phyloP scores from a whole-genome alignment of 1,140 invertebrate genomes.

The Rhynchophorus ferrugineus region DNA sequence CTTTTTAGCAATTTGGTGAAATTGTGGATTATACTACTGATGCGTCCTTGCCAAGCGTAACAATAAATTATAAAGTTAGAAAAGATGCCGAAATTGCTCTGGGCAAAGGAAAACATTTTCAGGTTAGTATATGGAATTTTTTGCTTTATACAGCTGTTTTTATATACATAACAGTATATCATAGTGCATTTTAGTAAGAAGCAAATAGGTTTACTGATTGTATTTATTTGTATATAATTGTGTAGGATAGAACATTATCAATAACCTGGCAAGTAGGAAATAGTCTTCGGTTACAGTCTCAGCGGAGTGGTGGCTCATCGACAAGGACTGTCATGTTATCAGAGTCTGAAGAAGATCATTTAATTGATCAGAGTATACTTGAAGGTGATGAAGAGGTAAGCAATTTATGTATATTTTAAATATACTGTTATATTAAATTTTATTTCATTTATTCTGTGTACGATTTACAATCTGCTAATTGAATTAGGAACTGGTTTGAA shows the following conservation, averaged over 20 bases:
- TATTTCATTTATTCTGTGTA: neutral
- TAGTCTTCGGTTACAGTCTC: slow-evolving; percentile 27
- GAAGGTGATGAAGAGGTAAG: slow-evolving; percentile 41
- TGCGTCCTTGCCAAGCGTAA: slow-evolving; percentile 56
- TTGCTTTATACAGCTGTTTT: neutral
- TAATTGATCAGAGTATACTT: slow-evolving; percentile 39
- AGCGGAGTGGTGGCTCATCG: slow-evolving; percentile 25
- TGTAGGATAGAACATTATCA: slow-evolving; percentile 36
- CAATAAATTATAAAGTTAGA: slow-evolving; percentile 63
- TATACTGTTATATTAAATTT: neutral
- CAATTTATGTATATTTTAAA: neutral
- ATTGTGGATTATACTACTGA: slow-evolving; percentile 62
- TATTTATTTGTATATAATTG: slow-evolving; percentile 8
- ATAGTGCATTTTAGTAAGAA: too few species aligned
- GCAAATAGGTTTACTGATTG: neutral
- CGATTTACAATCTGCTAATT: too few species aligned
- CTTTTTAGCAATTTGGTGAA: slow-evolving; percentile 64
- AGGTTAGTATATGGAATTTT: slow-evolving; percentile 38
- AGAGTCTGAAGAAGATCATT: slow-evolving; percentile 41
- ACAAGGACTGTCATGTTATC: slow-evolving; percentile 35
- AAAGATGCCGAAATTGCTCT: slow-evolving; percentile 66
- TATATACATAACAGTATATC: too few species aligned
- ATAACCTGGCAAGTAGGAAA: slow-evolving; percentile 35
- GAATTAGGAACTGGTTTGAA: too few species aligned
- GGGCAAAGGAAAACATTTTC: slow-evolving; percentile 57